These are phyloP conservation scores for Lathronympha strigana DNA, from an alignment of 2,888 invertebrate species.

Conservation along the genomic window DNA sequence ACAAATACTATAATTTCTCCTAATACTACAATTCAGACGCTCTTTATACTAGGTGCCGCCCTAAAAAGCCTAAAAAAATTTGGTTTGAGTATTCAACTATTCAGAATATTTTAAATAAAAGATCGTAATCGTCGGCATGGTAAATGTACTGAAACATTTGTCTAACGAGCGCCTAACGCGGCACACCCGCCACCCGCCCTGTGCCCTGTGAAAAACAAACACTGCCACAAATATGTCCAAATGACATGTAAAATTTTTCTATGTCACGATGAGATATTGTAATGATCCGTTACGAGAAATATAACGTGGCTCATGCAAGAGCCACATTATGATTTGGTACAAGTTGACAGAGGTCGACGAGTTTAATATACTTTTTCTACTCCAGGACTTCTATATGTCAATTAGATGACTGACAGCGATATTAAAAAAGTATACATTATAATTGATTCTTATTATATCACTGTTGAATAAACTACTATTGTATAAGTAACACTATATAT, in stretches of 20 bases:
- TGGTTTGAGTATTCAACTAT: no score
- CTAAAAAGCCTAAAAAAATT: background rate
- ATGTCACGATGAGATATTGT: constrained; percentile 82
- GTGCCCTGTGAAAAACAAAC: constrained; percentile 81
- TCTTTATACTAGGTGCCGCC: background rate
- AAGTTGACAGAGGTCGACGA: background rate
- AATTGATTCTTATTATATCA: no score
- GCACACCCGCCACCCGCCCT: no score
- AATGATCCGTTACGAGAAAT: constrained; percentile 82
- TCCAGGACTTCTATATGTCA: no score
- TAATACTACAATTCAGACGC: no score
- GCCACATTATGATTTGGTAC: constrained; percentile 58
- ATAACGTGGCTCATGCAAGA: constrained; percentile 78
- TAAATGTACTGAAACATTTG: constrained; percentile 65
- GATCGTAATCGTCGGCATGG: constrained; percentile 60
- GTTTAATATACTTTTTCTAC: background rate
- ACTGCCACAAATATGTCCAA: constrained; percentile 77
- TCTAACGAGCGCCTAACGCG: constrained; percentile 63
- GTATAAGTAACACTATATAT: no score
- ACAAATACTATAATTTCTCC: no score
- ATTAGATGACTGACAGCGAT: no score
- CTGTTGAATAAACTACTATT: no score
- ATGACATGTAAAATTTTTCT: constrained; percentile 83
- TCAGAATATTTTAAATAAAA: constrained; percentile 52
- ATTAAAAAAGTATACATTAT: no score